Conservation (phyloP, 1,140 invertebrate species). For the Aphidius ervi region DNA sequence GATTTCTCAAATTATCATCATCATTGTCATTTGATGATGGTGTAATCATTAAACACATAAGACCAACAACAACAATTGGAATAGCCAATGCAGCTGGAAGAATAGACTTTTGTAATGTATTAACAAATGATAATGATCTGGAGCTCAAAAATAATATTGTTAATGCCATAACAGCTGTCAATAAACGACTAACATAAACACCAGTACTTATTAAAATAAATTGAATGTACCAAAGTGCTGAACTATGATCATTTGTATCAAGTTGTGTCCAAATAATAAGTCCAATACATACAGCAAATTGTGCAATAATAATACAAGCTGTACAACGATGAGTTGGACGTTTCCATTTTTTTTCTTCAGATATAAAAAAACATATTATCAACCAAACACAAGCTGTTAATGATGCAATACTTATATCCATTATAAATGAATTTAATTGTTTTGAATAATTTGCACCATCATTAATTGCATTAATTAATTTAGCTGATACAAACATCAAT, state of each 20-base stretch:
- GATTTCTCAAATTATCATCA: slow-evolving; percentile 62
- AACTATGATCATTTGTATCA: slow-evolving; percentile 27
- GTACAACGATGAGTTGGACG: slow-evolving; percentile 81
- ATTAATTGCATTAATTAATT: slow-evolving; percentile 77
- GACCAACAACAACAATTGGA: slow-evolving; percentile 49
- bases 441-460: slow-evolving; percentile 63
- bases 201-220: slow-evolving; percentile 70
- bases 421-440: slow-evolving; percentile 73
- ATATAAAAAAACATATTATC: slow-evolving; percentile 67
- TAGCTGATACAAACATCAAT: slow-evolving; percentile 91
- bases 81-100: slow-evolving; percentile 42
- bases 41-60: slow-evolving; percentile 36
- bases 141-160: slow-evolving; percentile 78
- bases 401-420: slow-evolving; percentile 78
- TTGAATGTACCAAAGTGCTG: slow-evolving; percentile 58
- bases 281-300: slow-evolving; percentile 49
- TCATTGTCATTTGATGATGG: slow-evolving; percentile 34
- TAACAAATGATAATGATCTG: slow-evolving; percentile 74
- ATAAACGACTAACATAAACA: slow-evolving; percentile 74
- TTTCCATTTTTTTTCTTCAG: slow-evolving; percentile 66
- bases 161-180: slow-evolving; percentile 77
- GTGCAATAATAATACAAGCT: slow-evolving; percentile 71
- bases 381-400: slow-evolving; percentile 75
- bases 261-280: slow-evolving; percentile 49
- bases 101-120: slow-evolving; percentile 69